phyloP scores from a whole-genome alignment of 2,888 invertebrate species.

The Choreutis nemorana region DNA sequence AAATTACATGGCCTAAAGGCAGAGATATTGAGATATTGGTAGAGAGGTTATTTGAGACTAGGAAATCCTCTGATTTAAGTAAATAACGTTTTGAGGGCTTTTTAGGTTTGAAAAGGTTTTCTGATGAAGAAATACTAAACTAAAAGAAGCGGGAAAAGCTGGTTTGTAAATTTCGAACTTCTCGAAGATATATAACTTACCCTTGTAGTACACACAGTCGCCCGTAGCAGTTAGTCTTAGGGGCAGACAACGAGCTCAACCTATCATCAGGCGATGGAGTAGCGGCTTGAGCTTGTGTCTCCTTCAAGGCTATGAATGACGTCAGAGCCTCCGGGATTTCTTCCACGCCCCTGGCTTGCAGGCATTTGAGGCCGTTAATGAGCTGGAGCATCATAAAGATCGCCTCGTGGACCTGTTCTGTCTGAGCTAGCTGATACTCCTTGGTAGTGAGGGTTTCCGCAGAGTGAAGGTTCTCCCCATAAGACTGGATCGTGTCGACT shows the following conservation, averaged over 20 bases:
- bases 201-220: constrained; percentile 79
- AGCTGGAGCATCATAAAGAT: constrained; percentile 82
- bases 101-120: too few relatives aligned
- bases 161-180: constrained; percentile 8
- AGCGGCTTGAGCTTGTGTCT: constrained; percentile 26
- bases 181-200: constrained; percentile 48
- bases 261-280: constrained; percentile 46
- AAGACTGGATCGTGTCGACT: constrained; percentile 77
- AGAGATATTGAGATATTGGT: too few relatives aligned
- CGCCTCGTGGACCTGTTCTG: constrained; percentile 69
- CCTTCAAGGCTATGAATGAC: constrained; percentile 77
- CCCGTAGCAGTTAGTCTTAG: constrained; percentile 62
- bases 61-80: too few relatives aligned
- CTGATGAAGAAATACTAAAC: neutral
- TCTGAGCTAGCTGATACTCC: constrained; percentile 49
- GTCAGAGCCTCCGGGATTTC: constrained; percentile 76
- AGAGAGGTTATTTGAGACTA: too few relatives aligned
- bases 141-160: constrained; percentile 8
- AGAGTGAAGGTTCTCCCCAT: constrained; percentile 69
- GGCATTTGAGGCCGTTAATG: constrained; percentile 80
- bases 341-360: constrained; percentile 85
- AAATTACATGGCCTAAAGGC: too few relatives aligned
- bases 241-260: constrained; percentile 49
- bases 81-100: too few relatives aligned
- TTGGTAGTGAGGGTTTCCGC: constrained; percentile 49